Percentiles rank a stretch among this genome's conserved stretches.
These are phyloP conservation scores for Istiophorus platypterus DNA, from an alignment of 2,113 vertebrate genomes.

Conservation along the genomic window DNA sequence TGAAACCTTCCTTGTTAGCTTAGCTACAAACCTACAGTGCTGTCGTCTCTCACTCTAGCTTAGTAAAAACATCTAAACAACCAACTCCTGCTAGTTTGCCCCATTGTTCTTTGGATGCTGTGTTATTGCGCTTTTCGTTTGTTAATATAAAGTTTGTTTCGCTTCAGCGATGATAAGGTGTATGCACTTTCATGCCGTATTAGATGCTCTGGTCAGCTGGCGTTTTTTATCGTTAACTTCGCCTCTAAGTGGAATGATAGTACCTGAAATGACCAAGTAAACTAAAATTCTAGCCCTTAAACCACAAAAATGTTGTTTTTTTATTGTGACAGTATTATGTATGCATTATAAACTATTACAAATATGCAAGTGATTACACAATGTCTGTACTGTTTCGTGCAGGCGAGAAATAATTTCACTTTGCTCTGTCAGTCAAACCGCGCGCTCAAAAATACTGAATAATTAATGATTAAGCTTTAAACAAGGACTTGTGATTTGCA, in stretches of 20 bases:
- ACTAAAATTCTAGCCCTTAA: not conserved
- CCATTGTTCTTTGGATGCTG: too few relatives aligned
- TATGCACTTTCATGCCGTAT: too few relatives aligned
- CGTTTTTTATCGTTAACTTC: too few relatives aligned
- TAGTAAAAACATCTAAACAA: too few relatives aligned
- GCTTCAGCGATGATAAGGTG: too few relatives aligned
- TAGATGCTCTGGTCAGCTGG: too few relatives aligned
- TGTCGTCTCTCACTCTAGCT: too few relatives aligned
- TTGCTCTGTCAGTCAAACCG: slow-evolving; percentile 36
- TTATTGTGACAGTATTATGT: slow-evolving; percentile 1
- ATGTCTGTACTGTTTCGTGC: slow-evolving; percentile 14
- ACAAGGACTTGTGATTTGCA: slow-evolving; percentile 57
- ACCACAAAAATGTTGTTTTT: not conserved
- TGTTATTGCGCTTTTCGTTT: too few relatives aligned
- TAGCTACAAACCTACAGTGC: too few relatives aligned
- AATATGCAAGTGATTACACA: slow-evolving; percentile 12
- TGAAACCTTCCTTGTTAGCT: too few relatives aligned
- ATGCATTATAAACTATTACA: slow-evolving; percentile 25
- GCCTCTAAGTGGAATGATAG: not conserved
- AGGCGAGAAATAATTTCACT: slow-evolving; percentile 26
- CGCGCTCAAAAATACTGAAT: slow-evolving; percentile 51
- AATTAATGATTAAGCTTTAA: slow-evolving; percentile 64
- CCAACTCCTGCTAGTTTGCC: too few relatives aligned
- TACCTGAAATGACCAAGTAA: not conserved
- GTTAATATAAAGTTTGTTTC: too few relatives aligned